Evolutionary conservation across 2,888 invertebrate genomes (phyloP), one percentile per base, ranked within the genome.

Genomic region (Pherbina coryleti): DNA sequence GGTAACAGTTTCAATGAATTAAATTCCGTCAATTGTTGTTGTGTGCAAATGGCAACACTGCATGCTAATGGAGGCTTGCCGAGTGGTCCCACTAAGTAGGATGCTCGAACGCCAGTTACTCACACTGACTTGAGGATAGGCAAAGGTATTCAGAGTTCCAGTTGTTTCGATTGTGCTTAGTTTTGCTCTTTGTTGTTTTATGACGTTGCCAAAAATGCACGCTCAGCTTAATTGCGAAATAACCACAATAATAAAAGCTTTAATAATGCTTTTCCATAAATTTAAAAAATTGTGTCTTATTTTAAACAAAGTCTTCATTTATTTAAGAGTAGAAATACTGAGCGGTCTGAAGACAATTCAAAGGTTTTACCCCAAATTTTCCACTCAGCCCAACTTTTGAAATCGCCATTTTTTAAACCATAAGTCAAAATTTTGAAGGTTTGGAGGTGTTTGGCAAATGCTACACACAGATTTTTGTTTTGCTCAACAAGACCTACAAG

Each of bases 1-100:
- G 82, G 82, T 82, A 83, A 84, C 82, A 82, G 82, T 81, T 80
- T 79, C 80, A 80, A 79, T 79, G 80, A 76, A 79, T 79, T 80
- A 80, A 80, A 80, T 79, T 80, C 76, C 80, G 67, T 66, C 80
- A 78, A 80, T 81, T 79, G 77, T 78, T 79, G 76, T 78, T 77
- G 73, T 77, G 73, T 66, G 55, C 67, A 74, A 34, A 44, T 44
- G 44, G 44, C 14, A 44, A 44, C 44, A 44, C 14, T 44, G 11
- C 44, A 3, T 44, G 11, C 44, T 44, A 44, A 44, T 44, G 44
- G 44, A 44, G 44, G 44, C 44, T 44, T 44, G 44, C 44, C 44
- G 44, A 44, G 44, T 44, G 44, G 11, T 44, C 44, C 25, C 73
- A 8, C n/a, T 34, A 49, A 51, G 25, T 60, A 44, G 51, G 44